A percentile compares a stretch with the other conserved stretches of the same genome.
Conservation (phyloP, 1,140 invertebrate genomes). For the Platyura marginata region DNA sequence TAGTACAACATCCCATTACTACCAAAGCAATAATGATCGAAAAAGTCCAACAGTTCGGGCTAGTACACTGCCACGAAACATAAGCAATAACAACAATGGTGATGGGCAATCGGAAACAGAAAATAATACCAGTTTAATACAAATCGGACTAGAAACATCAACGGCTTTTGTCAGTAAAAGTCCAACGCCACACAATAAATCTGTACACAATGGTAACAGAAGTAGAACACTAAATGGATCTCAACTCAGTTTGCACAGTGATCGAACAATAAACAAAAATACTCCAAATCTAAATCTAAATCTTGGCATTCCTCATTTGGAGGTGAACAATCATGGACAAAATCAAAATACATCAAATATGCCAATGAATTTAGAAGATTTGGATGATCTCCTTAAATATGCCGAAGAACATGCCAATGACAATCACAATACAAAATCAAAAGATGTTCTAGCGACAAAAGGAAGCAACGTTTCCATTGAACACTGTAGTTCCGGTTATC, state of each 20-base stretch:
- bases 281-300: constrained; percentile 10
- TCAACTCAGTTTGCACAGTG: constrained; percentile 8
- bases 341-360: constrained; percentile 24
- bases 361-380: constrained; percentile 41
- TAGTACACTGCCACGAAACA: constrained; percentile 46
- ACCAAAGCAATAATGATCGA: not conserved
- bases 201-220: constrained; percentile 2
- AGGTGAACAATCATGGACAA: constrained; percentile 11
- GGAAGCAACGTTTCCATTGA: constrained; percentile 60
- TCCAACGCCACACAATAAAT: constrained; percentile 29
- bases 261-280: constrained; percentile 12
- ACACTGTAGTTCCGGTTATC: constrained; percentile 78
- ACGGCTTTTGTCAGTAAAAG: constrained; percentile 34
- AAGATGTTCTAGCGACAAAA: constrained; percentile 33
- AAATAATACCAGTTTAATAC: constrained; percentile 18
- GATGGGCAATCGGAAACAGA: constrained; percentile 23
- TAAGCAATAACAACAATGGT: constrained; percentile 32
- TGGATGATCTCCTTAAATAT: constrained; percentile 49
- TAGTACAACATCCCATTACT: constrained; percentile 1
- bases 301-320: constrained; percentile 21
- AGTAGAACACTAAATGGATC: constrained; percentile 8
- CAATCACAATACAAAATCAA: constrained; percentile 27
- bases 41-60: constrained; percentile 27
- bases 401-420: constrained; percentile 39
- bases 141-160: constrained; percentile 30